These are phyloP conservation scores for Pteria penguin DNA, from an alignment of 2,888 invertebrate genomes.

Conservation along the genomic window DNA sequence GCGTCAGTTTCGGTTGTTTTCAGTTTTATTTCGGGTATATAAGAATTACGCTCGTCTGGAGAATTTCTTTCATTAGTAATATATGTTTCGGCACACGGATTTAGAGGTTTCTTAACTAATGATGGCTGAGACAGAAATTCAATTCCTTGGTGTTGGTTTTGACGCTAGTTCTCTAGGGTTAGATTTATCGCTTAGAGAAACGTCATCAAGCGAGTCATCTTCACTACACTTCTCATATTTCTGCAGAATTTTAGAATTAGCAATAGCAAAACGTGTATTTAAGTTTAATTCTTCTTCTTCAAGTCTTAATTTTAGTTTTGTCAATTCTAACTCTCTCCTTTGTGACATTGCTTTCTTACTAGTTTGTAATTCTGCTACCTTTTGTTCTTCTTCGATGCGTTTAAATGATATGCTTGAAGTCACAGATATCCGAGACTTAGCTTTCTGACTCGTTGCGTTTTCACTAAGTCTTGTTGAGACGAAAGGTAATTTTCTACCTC, in stretches of 20 bases:
- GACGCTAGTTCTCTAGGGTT: not conserved
- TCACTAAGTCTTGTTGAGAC: too few relatives aligned
- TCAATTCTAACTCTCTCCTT: slow-evolving; percentile 12
- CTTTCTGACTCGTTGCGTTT: too few relatives aligned
- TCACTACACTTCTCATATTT: slow-evolving; percentile 5
- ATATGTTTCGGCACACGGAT: not conserved
- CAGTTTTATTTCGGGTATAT: too few relatives aligned
- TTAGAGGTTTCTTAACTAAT: not conserved
- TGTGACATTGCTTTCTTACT: not conserved
- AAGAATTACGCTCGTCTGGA: too few relatives aligned
- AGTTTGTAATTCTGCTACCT: not conserved
- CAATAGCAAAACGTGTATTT: slow-evolving; percentile 7
- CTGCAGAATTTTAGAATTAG: slow-evolving; percentile 5
- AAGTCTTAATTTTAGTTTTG: slow-evolving; percentile 13
- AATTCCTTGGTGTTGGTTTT: too few relatives aligned
- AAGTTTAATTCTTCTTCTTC: slow-evolving; percentile 11
- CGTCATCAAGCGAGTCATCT: not conserved
- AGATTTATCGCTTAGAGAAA: not conserved
- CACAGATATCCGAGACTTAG: too few relatives aligned
- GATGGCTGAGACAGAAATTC: too few relatives aligned
- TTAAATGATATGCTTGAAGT: too few relatives aligned
- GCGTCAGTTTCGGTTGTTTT: not conserved
- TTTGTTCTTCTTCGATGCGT: slow-evolving; percentile 3
- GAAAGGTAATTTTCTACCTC: too few relatives aligned
- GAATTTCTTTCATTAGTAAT: too few relatives aligned